Conservation (phyloP, 2,113 vertebrate species). For the Probosciger aterrimus region DNA sequence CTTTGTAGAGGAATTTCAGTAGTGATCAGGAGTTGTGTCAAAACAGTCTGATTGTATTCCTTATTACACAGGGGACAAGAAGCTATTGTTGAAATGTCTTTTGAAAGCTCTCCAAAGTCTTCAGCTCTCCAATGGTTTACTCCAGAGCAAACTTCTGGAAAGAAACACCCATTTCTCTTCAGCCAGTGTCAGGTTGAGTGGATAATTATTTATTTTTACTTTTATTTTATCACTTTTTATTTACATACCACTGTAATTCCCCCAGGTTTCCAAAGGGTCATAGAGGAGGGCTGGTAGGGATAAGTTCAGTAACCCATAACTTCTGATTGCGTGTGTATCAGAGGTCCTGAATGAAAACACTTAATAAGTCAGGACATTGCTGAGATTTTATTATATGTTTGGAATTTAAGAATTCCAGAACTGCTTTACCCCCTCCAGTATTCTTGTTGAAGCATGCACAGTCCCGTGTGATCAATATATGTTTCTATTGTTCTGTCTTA, state of each 20-base stretch:
- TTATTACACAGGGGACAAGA: conserved; percentile 86
- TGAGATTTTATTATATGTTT: background rate
- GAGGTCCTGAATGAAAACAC: background rate
- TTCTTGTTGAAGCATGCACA: background rate
- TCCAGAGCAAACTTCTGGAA: conserved; percentile 93
- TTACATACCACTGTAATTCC: background rate
- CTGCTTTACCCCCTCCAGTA: background rate
- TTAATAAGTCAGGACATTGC: background rate
- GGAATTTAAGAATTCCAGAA: background rate
- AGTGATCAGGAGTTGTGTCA: background rate
- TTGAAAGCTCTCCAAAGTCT: conserved; percentile 88
- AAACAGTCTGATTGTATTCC: background rate
- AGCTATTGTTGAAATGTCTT: conserved; percentile 86
- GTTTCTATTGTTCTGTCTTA: background rate
- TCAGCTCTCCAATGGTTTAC: conserved; percentile 93
- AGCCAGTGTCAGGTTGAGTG: conserved; percentile 91
- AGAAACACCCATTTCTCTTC: conserved; percentile 91
- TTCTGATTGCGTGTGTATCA: background rate
- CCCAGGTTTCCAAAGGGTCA: background rate
- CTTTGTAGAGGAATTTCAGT: background rate
- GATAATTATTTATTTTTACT: background rate
- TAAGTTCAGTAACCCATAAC: background rate
- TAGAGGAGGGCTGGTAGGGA: background rate
- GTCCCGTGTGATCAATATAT: background rate
- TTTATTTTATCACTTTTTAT: background rate